Evolutionary conservation across 1,140 invertebrate genomes (phyloP).

Genomic region (Battus philenor): DNA sequence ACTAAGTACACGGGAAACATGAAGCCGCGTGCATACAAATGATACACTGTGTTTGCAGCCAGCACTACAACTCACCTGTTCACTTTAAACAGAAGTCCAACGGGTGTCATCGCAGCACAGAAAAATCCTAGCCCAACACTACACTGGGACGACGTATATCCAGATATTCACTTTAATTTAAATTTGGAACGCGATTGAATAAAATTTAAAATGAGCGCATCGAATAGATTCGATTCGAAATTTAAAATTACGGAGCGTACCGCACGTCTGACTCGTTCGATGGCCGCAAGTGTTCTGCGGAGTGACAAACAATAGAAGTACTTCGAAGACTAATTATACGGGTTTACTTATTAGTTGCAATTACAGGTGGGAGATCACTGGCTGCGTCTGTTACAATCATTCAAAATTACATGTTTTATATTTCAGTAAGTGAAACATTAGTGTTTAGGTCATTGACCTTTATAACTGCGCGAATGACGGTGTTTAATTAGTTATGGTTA

Average conservation of each 20-base stretch:
- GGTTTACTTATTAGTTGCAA: slow-evolving; percentile 37
- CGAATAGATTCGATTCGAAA: slow-evolving; percentile 20
- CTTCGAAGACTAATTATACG: slow-evolving; percentile 57
- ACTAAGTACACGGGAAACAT: slow-evolving; percentile 8
- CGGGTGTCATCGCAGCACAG: slow-evolving; percentile 62
- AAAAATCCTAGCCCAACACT: slow-evolving; percentile 29
- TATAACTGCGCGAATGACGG: too few relatives aligned
- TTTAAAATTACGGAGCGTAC: slow-evolving; percentile 28
- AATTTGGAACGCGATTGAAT: slow-evolving; percentile 9
- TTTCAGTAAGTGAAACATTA: too few relatives aligned
- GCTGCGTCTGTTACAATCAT: too few relatives aligned
- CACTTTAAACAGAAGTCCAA: slow-evolving; percentile 73
- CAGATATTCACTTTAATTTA: slow-evolving; percentile 10
- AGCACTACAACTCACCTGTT: slow-evolving; percentile 69
- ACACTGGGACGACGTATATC: slow-evolving; percentile 18
- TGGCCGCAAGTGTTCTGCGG: slow-evolving; percentile 50
- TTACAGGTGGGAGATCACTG: slow-evolving; percentile 53
- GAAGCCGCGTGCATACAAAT: slow-evolving; percentile 26
- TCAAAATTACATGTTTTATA: too few relatives aligned
- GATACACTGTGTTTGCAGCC: too few relatives aligned
- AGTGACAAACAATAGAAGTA: slow-evolving; percentile 57
- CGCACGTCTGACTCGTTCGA: slow-evolving; percentile 43
- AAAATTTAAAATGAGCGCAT: slow-evolving; percentile 4
- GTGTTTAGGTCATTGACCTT: too few relatives aligned
- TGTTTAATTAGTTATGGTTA: too few relatives aligned